Evolutionary conservation across 1,140 invertebrate species (phyloP), one percentile per base, ranked within the genome.

Genomic region (Drosophila grimshawi): DNA sequence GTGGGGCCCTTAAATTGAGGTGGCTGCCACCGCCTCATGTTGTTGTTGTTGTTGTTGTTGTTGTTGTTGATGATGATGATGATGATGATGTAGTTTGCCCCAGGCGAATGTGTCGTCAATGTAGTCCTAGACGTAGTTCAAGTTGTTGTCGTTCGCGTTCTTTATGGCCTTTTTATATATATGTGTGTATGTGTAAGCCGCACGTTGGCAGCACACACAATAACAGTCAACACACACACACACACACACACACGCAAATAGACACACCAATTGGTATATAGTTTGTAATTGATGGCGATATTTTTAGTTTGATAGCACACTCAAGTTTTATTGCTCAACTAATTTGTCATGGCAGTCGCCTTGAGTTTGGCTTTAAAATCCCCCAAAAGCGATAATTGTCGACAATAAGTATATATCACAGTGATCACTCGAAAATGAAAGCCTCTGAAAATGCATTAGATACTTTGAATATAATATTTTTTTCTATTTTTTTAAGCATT

Each of bases 141-240:
- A 49, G 60, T 76, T 71, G 72, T 85, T 80, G 77, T 76, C 68
- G 75, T 78, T 78, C 64, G 68, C 77, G 78, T 89, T 89, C 74
- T 89, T 89, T 89, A 89, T 89, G 78, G 74, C 85, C 76, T 73
- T 89, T 89, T 89, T 89, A 85, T 89, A 72, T 79, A 66, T 56
- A n/a, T 62, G 41, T 61, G 80, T 72, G 71, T 80, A 65, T 61
- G 57, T 68, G 79, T 39, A 46, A 56, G 53, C 51, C 75, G 53
- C 60, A 62, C 41, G n/a, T 37, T 5, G 52, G 43, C 48, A 39
- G 57, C 46, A 30, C 35, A 45, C 27, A 60, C 64, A 55, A 27
- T 29, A 7, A 10, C 39, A 43, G 27, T 30, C 48, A 57, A 35
- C 33, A 32, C 53, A 62, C 33, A 62, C 49, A 39, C 10, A 35